phyloP scores from a whole-genome alignment of 2,113 vertebrate species.

The Oreocharis arfaki region DNA sequence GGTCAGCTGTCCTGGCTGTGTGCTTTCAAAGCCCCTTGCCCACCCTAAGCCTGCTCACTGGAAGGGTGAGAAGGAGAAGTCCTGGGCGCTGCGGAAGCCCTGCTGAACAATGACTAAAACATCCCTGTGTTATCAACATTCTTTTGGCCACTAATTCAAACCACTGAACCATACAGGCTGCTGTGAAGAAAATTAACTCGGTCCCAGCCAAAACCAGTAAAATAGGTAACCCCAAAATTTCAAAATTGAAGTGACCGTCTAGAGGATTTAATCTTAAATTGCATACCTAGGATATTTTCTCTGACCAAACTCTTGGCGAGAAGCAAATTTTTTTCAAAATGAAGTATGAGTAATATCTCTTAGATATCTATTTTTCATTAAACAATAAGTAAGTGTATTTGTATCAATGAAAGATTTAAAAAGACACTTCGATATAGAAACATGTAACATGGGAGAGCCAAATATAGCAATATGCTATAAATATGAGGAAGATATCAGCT shows the following conservation, averaged over 20 bases:
- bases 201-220: neutral
- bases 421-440: neutral
- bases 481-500: neutral
- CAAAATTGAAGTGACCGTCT: neutral
- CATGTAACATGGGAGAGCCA: neutral
- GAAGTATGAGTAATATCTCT: neutral
- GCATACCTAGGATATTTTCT: neutral
- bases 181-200: neutral
- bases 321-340: neutral
- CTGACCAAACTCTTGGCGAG: neutral
- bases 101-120: neutral
- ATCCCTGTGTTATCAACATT: neutral
- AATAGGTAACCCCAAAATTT: neutral
- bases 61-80: neutral
- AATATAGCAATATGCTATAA: neutral
- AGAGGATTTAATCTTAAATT: neutral
- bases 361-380: neutral
- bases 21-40: neutral
- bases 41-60: fast-evolving
- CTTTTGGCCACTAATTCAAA: neutral
- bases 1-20: neutral
- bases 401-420: neutral
- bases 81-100: neutral
- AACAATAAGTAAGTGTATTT: neutral
- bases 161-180: neutral